Base-by-base conservation (phyloP, 1,140 invertebrate genomes). In the Delia radicum region DNA sequence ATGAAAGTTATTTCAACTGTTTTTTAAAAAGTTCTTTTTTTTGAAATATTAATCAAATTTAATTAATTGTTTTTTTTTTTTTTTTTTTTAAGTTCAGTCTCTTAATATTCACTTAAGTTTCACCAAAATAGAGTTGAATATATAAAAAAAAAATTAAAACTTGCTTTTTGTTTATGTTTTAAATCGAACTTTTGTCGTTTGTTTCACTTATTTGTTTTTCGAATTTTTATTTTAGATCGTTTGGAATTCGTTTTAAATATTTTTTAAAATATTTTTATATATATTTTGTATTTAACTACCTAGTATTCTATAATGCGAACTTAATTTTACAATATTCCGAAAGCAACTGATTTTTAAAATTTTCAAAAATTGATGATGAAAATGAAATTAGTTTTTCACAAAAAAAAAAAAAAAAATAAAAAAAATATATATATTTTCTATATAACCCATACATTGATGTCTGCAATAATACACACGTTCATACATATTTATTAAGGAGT, bases 321-420 rank as follows among this genome's bases (percentile, higher is more conserved):
- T 85, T 83, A 82, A 81, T 85, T 85, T 85, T 82, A 83, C 84
- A 85, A 85, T 85, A 83, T 85, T 85, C 84, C 84, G 84, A 85
- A 85, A 84, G 84, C 84, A 85, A 85, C 84, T 85, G 84, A 85
- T 82, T 76, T 46, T 26, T 65, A 33, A 76, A 78, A 69, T 76
- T 76, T 74, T 76, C 71, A 74, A 72, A 74, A 74, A 74, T 76
- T 76, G 61, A 21, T 63, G 61, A 69, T 76, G 48, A 37, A 42
- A 42, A 71, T 13, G 63, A 75, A 73, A 55, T 73, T 73, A 31
- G 42, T 48, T 73, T 48, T 61, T 73, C 8, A 61, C 12, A 55
- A 73, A 73, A 55, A 37, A 42, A 24, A 46, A 31, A 73, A 73
- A 55, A 37, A 42, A 24, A 46, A 31, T 73, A 42, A 27, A 42